phyloP scores from a whole-genome alignment of 2,113 vertebrate genomes.

The Psophia crepitans region DNA sequence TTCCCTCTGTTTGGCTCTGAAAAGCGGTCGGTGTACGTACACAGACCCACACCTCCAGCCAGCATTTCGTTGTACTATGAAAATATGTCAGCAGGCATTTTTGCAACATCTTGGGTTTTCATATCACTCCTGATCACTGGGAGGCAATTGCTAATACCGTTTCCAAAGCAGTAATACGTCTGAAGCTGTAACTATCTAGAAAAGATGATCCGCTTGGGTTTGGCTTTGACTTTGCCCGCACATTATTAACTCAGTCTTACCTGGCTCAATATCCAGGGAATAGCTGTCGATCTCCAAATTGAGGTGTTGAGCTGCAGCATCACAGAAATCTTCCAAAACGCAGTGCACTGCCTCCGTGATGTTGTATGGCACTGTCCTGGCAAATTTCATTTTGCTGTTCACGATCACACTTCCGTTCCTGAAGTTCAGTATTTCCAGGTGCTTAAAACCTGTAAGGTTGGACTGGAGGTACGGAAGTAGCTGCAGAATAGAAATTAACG shows the following conservation, averaged over 20 bases:
- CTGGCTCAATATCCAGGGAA: constrained; percentile 87
- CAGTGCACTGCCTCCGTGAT: constrained; percentile 84
- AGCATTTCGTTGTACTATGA: neutral
- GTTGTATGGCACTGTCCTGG: constrained; percentile 87
- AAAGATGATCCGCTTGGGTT: neutral
- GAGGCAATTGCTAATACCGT: neutral
- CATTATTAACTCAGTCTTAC: constrained; percentile 63
- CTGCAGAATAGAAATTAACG: constrained; percentile 66
- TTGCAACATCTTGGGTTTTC: neutral
- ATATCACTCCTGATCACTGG: neutral
- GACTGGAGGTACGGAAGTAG: constrained; percentile 87
- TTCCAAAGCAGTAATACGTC: neutral
- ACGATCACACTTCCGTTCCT: constrained; percentile 90
- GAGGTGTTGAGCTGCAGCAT: constrained; percentile 70
- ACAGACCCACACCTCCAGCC: neutral
- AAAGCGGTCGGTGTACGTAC: neutral
- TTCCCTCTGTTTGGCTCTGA: neutral
- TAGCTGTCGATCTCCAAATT: constrained; percentile 87
- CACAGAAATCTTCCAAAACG: constrained; percentile 86
- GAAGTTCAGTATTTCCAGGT: constrained; percentile 93
- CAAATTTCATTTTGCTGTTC: constrained; percentile 89
- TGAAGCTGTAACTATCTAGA: neutral
- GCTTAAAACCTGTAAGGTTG: constrained; percentile 91
- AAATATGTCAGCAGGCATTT: neutral
- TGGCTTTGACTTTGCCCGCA: neutral